phyloP scores from a whole-genome alignment of 1,140 invertebrate genomes.

The Phocides pigmalion region DNA sequence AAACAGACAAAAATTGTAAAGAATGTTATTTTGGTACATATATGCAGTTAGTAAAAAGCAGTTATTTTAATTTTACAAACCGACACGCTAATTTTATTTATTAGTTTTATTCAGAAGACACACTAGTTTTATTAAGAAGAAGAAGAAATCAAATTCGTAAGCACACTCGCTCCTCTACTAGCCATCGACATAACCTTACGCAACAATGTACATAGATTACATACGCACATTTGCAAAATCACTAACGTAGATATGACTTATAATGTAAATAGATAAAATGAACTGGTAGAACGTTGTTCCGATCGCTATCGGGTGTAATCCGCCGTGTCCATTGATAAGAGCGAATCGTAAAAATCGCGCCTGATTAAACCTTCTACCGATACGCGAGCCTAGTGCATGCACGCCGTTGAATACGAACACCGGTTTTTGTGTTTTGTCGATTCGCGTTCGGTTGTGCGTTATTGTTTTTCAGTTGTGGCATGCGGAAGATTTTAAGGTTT shows the following conservation, averaged over 20 bases:
- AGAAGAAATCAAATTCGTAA: no score
- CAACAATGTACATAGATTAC: slow-evolving; percentile 15
- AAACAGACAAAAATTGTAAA: no score
- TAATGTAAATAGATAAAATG: slow-evolving; percentile 36
- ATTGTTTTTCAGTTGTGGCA: slow-evolving; percentile 13
- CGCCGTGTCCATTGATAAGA: slow-evolving; percentile 72
- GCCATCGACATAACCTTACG: slow-evolving; percentile 7
- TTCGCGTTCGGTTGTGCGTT: slow-evolving; percentile 17
- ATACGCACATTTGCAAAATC: slow-evolving; percentile 21
- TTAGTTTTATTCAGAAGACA: no score
- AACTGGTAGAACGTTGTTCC: slow-evolving; percentile 51
- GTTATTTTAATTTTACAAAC: no score
- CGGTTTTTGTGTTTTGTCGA: slow-evolving; percentile 29
- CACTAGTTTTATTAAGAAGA: no score
- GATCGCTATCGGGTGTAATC: slow-evolving; percentile 77
- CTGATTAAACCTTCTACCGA: slow-evolving; percentile 62
- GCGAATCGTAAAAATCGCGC: slow-evolving; percentile 75
- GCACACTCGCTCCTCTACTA: no score
- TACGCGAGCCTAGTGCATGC: slow-evolving; percentile 48
- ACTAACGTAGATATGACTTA: slow-evolving; percentile 16
- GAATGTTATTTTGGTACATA: no score
- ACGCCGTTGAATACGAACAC: slow-evolving; percentile 25
- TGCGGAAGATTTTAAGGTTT: slow-evolving; percentile 8
- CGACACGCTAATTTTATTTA: no score
- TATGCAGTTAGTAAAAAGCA: no score